These are phyloP conservation scores for Picathartes gymnocephalus DNA, from an alignment of 2,113 vertebrate genomes.

Conservation along the genomic window DNA sequence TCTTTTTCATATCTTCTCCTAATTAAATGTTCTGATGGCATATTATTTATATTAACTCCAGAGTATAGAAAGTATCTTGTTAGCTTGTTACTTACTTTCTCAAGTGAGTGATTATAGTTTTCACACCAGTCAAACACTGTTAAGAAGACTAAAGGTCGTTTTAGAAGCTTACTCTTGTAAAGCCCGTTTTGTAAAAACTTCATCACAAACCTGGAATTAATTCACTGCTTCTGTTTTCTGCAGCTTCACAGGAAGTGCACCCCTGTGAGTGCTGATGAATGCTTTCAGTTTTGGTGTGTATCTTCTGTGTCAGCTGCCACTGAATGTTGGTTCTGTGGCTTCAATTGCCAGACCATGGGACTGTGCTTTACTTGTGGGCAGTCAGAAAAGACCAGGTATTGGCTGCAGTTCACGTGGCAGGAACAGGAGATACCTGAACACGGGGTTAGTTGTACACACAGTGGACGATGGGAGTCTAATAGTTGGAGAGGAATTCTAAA, in stretches of 20 bases:
- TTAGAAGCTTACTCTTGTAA: background rate
- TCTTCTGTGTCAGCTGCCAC: background rate
- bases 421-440: background rate
- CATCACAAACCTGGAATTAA: background rate
- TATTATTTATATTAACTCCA: background rate
- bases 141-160: background rate
- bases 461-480: background rate
- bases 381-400: background rate
- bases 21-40: background rate
- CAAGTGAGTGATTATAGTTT: background rate
- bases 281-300: background rate
- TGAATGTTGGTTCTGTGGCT: background rate
- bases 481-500: background rate
- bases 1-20: background rate
- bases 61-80: background rate
- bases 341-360: fast-evolving
- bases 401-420: background rate
- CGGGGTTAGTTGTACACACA: background rate
- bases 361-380: background rate
- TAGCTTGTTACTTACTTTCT: background rate
- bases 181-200: background rate
- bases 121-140: background rate
- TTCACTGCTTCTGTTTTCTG: background rate
- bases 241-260: fast-evolving
- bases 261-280: background rate